A percentile compares a stretch with the other conserved stretches of the same genome.
These are phyloP conservation scores for Dinoponera quadriceps DNA, from an alignment of 1,140 invertebrate genomes.

Conservation along the genomic window DNA sequence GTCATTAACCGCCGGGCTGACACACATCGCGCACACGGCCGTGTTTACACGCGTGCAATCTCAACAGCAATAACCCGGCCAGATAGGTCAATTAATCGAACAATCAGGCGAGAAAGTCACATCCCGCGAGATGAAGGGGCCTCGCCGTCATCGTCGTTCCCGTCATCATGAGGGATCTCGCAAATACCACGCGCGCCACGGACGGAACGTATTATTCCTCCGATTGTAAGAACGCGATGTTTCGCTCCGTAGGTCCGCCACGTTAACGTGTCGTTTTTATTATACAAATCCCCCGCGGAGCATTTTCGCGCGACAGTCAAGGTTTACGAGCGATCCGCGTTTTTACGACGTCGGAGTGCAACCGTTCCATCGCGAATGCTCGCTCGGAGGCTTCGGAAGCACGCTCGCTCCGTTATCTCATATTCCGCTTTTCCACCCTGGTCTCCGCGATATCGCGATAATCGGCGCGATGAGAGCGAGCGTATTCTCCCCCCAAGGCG, in stretches of 20 bases:
- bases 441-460: no score
- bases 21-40: background rate
- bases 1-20: slow-evolving; percentile 40
- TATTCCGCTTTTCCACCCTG: slow-evolving; percentile 49
- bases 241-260: no score
- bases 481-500: no score
- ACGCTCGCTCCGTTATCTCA: slow-evolving; percentile 50
- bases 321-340: slow-evolving; percentile 27
- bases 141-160: no score
- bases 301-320: background rate
- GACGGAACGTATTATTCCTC: background rate
- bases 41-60: slow-evolving; percentile 31
- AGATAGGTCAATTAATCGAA: slow-evolving; percentile 26
- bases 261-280: background rate
- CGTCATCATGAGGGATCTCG: background rate
- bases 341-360: slow-evolving; percentile 33
- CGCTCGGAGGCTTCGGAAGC: slow-evolving; percentile 44
- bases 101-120: slow-evolving; percentile 12
- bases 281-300: background rate
- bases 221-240: background rate
- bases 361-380: background rate
- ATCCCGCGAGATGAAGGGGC: slow-evolving; percentile 3
- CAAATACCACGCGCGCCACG: no score
- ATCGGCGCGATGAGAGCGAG: background rate
- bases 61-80: slow-evolving; percentile 22